Base-by-base conservation (phyloP, 2,888 invertebrate genomes). In the Linnaemya tessellans region DNA sequence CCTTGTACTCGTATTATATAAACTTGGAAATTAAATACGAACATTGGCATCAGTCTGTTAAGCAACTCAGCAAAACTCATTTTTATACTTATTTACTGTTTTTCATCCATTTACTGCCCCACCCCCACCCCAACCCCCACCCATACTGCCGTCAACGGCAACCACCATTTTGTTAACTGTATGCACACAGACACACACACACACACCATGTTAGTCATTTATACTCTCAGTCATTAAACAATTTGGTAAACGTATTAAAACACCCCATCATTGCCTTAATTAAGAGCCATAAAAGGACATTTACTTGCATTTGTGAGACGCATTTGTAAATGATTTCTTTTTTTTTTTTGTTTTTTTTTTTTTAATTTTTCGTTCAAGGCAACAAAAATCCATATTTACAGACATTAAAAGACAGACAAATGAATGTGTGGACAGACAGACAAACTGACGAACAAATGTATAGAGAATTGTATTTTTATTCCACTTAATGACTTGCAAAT, bases 261-360 rank as follows among this genome's bases (percentile, higher is more conserved):
- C 92, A 90, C 91, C 92, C 92, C 91, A 91, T 92, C 91, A 91
- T 90, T 89, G 91, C 92, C 92, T 92, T 92, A 92, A 92, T 92
- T 92, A 92, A 92, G 92, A 91, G 90, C 91, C 90, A 91, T 92
- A 91, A 91, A 91, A 92, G 90, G 90, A 90, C 91, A 91, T 91
- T 91, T 91, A 90, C 91, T 90, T 90, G 90, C 84, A 87, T 90
- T 85, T 91, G 90, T 90, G 87, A 87, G 86, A 87, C 87, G 84
- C 87, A 86, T 87, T 87, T 86, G 80, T 86, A 80, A 86, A 80
- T 60, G 78, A 70, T 68, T 71, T 73, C 49, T 15, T 80, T 68
- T 10, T 65, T 43, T n/a, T n/a, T 43, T 41, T 41, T 18, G 18
- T 4, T 54, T 56, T 51, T 49, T 5, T 5, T 5, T 5, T 30